Evolutionary conservation across 2,113 vertebrate genomes (phyloP).

Genomic region (Nannobrachium achirus): DNA sequence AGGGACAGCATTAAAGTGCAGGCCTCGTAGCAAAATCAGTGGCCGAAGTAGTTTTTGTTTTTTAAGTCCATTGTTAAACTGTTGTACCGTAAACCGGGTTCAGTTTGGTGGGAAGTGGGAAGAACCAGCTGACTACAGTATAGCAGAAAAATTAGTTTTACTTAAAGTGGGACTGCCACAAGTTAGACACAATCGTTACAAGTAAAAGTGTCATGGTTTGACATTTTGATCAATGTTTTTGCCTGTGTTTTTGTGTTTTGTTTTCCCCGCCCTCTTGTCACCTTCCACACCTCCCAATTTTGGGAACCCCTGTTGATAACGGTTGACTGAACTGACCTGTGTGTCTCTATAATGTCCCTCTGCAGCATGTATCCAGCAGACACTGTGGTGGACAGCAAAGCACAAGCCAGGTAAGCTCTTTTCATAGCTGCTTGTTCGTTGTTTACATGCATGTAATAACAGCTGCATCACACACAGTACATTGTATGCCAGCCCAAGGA

Average conservation of each 20-base stretch:
- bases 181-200: too few relatives aligned
- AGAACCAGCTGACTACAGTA: too few relatives aligned
- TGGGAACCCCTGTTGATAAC: conserved; percentile 16
- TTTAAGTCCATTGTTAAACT: conserved; percentile 44
- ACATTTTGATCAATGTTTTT: too few relatives aligned
- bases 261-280: too few relatives aligned
- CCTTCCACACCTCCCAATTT: neutral
- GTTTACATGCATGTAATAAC: too few relatives aligned
- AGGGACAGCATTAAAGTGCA: conserved; percentile 41
- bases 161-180: too few relatives aligned
- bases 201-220: too few relatives aligned
- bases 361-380: conserved; percentile 93
- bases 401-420: conserved; percentile 89
- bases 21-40: conserved; percentile 47
- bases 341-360: too few relatives aligned
- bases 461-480: too few relatives aligned
- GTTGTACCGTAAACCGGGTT: conserved; percentile 54
- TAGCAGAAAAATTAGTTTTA: too few relatives aligned
- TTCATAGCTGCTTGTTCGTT: conserved; percentile 13
- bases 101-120: conserved; percentile 54
- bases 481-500: too few relatives aligned
- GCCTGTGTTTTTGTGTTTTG: too few relatives aligned
- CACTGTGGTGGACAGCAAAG: conserved; percentile 94
- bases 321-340: conserved; percentile 54
- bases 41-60: conserved; percentile 54